Evolutionary conservation across 2,113 vertebrate species (phyloP).

Genomic region (Dasyurus viverrinus): DNA sequence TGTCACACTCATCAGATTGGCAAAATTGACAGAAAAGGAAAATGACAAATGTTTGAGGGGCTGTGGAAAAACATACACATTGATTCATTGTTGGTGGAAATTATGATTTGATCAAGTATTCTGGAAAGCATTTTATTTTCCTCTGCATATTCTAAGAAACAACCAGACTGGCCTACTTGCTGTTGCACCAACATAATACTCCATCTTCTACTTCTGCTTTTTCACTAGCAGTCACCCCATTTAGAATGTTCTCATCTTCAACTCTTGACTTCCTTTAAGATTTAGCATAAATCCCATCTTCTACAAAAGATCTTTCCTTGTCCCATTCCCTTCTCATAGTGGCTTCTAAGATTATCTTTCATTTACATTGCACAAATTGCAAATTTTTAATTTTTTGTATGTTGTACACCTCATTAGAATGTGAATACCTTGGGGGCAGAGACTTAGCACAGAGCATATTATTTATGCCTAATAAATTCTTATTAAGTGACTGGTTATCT

Average conservation of each 20-base stretch:
- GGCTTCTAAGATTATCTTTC: background rate
- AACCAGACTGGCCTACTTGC: background rate
- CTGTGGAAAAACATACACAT: background rate
- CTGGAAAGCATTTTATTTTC: background rate
- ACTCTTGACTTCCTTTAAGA: background rate
- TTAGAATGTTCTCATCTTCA: background rate
- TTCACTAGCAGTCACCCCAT: background rate
- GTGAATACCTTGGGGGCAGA: background rate
- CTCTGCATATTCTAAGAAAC: background rate
- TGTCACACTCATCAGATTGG: background rate
- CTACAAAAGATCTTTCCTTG: background rate
- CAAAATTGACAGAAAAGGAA: background rate
- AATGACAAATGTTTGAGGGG: background rate
- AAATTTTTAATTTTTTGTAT: background rate
- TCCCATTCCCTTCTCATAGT: background rate
- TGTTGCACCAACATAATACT: background rate
- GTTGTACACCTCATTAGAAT: background rate
- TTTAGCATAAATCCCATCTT: background rate
- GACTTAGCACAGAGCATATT: background rate
- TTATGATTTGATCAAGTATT: background rate
- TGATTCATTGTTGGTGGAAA: background rate
- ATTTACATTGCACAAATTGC: background rate
- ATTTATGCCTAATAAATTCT: background rate
- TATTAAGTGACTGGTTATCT: background rate
- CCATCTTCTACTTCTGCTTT: background rate